A percentile compares a stretch with the other conserved stretches of the same genome.
phyloP scores from a whole-genome alignment of 2,113 vertebrate species.

The Nesoenas mayeri region DNA sequence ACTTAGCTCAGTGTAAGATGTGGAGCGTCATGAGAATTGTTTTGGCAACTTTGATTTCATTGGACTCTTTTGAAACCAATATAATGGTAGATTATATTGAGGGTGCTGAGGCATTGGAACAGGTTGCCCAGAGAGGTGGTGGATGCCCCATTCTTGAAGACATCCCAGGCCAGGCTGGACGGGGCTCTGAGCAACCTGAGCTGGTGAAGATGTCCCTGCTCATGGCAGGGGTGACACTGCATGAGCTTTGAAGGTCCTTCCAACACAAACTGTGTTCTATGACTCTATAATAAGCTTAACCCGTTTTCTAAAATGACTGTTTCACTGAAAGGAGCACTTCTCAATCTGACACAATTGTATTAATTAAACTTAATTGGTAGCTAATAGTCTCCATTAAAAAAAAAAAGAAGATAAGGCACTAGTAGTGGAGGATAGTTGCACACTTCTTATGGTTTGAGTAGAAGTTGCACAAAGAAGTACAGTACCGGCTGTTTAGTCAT shows the following conservation, averaged over 20 bases:
- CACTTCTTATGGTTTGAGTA: not conserved
- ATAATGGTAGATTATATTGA: not conserved
- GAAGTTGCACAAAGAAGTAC: not conserved
- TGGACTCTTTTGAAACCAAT: not conserved
- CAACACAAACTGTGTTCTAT: no score
- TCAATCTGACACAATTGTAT: not conserved
- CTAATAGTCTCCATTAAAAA: not conserved
- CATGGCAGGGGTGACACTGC: no score
- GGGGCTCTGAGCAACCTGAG: no score
- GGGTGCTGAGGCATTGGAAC: no score
- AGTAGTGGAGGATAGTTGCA: not conserved
- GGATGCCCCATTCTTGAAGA: no score
- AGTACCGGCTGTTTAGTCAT: not conserved
- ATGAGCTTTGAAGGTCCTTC: no score
- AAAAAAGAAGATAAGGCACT: not conserved
- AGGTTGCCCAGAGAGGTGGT: no score
- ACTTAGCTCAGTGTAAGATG: not conserved
- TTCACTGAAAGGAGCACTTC: not conserved
- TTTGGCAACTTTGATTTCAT: not conserved
- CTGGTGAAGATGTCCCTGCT: no score
- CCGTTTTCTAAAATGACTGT: not conserved
- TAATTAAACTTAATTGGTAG: not conserved
- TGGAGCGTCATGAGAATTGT: not conserved
- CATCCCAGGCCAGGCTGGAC: no score
- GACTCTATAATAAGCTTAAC: not conserved